Evolutionary conservation across 1,140 invertebrate species (phyloP).

Genomic region (Ephestia elutella): DNA sequence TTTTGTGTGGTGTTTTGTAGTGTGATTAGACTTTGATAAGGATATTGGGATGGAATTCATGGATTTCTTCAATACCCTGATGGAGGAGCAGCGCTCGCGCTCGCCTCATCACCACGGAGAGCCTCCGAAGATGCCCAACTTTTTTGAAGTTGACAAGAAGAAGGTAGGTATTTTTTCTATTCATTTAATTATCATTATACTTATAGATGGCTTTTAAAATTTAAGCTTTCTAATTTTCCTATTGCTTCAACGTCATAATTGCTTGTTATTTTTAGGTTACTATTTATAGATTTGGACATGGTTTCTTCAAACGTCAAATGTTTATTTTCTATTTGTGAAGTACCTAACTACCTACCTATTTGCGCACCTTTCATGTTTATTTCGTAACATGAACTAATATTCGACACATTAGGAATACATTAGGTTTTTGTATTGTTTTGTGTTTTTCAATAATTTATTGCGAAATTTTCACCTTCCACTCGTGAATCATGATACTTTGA

Average conservation of each 20-base stretch:
- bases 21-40: constrained; percentile 31
- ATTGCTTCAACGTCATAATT: neutral
- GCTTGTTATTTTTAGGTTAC: neutral
- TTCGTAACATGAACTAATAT: too few species aligned
- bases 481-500: too few species aligned
- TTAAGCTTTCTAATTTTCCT: neutral
- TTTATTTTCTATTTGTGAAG: too few species aligned
- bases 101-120: constrained; percentile 23
- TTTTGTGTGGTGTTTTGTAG: constrained; percentile 27
- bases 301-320: neutral
- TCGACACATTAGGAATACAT: too few species aligned
- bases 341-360: too few species aligned
- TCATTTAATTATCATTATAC: constrained; percentile 11
- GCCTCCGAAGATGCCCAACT: constrained; percentile 58
- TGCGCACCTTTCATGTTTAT: too few species aligned
- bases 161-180: constrained; percentile 39
- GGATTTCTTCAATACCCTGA: constrained; percentile 57
- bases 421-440: too few species aligned
- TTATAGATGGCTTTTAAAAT: too few species aligned
- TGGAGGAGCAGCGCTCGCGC: constrained; percentile 44
- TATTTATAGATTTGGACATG: neutral
- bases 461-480: too few species aligned
- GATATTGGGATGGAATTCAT: constrained; percentile 54
- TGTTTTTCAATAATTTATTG: too few species aligned
- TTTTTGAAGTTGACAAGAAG: constrained; percentile 64